A percentile compares a stretch with the other conserved stretches of the same genome.
Conservation (phyloP, 2,888 invertebrate species). For the Molanna angustata region DNA sequence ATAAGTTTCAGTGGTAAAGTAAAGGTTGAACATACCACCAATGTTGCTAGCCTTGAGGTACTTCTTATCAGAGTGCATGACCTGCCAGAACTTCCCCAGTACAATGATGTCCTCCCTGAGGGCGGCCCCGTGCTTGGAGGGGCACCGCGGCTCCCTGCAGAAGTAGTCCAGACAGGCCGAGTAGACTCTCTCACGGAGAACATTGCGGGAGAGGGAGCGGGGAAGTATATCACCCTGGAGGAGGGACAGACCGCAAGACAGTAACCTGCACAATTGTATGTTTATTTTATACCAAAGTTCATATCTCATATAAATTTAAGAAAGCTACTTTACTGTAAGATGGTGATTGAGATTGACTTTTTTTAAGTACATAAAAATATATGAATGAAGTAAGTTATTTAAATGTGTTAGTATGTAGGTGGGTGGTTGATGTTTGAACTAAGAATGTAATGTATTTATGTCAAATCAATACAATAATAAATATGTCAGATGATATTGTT, state of each 20-base stretch:
- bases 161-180: conserved; percentile 95
- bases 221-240: conserved; percentile 91
- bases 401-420: no score
- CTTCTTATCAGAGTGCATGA: conserved; percentile 92
- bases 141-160: conserved; percentile 85
- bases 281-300: no score
- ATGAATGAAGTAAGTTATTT: no score
- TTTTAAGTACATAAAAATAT: no score
- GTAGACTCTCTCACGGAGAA: conserved; percentile 93
- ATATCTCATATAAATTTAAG: no score
- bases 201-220: conserved; percentile 84
- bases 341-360: no score
- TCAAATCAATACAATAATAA: no score
- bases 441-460: no score
- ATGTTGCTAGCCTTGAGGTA: conserved; percentile 82
- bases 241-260: conserved; percentile 88
- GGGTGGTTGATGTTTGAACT: no score
- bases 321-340: no score
- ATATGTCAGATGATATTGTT: neutral
- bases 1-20: no score
- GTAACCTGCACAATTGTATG: conserved; percentile 58
- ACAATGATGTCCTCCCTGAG: conserved; percentile 87
- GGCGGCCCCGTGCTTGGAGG: conserved; percentile 73
- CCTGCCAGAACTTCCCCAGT: conserved; percentile 92
- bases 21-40: conserved; percentile 67